phyloP scores from a whole-genome alignment of 1,140 invertebrate genomes.

The Penaeus chinensis region DNA sequence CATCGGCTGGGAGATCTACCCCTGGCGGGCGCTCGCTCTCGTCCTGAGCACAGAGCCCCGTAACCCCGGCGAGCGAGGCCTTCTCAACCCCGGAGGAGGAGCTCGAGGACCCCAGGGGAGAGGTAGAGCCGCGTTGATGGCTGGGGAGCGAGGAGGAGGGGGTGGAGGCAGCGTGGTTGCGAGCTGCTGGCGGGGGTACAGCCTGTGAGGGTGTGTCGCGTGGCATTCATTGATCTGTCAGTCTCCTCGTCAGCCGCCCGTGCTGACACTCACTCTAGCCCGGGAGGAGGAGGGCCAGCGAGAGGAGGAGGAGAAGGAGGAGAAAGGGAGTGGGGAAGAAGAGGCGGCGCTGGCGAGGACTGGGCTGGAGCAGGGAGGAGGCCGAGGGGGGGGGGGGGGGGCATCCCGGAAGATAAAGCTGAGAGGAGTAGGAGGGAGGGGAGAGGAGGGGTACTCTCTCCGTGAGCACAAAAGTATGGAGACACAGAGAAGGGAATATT shows the following conservation, averaged over 20 bases:
- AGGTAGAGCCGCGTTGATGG: slow-evolving; percentile 16
- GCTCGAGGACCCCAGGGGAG: neutral
- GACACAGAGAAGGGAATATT: too few relatives aligned
- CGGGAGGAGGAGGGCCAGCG: slow-evolving; percentile 39
- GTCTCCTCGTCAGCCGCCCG: slow-evolving; percentile 62
- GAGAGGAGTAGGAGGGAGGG: too few relatives aligned
- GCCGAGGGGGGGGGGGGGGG: too few relatives aligned
- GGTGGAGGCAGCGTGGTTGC: slow-evolving; percentile 8
- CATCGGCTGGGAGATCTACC: too few relatives aligned
- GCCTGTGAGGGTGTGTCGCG: slow-evolving; percentile 58
- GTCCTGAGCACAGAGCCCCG: too few relatives aligned
- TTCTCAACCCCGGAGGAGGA: slow-evolving; percentile 20
- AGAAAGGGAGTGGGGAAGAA: neutral
- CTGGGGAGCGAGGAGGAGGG: slow-evolving; percentile 7
- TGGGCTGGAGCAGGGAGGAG: too few relatives aligned
- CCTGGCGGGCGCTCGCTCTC: too few relatives aligned
- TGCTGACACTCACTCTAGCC: slow-evolving; percentile 55
- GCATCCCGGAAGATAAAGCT: too few relatives aligned
- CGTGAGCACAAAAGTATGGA: too few relatives aligned
- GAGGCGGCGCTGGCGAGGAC: neutral
- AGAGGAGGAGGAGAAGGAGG: slow-evolving; percentile 22
- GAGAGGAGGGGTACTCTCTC: too few relatives aligned
- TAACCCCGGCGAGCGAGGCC: too few relatives aligned
- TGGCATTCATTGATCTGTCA: slow-evolving; percentile 65
- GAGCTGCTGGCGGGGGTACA: slow-evolving; percentile 25